phyloP scores from a whole-genome alignment of 1,140 invertebrate species.

The Acromyrmex charruanus region DNA sequence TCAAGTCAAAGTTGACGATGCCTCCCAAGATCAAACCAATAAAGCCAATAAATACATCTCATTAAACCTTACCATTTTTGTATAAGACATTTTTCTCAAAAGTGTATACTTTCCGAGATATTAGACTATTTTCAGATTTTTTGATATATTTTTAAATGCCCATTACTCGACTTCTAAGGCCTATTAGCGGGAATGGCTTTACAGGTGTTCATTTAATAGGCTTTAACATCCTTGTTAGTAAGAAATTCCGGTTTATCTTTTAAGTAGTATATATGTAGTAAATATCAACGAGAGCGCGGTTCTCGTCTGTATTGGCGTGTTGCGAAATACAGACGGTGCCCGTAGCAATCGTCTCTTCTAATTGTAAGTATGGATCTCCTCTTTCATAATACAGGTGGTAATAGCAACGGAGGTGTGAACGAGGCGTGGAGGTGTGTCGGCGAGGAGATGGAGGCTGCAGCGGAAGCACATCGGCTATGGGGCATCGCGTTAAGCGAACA shows the following conservation, averaged over 20 bases:
- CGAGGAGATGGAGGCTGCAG: conserved; percentile 95
- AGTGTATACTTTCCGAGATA: no score
- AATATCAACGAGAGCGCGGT: neutral
- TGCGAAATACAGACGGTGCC: neutral
- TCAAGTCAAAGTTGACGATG: no score
- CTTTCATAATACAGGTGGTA: conserved; percentile 85
- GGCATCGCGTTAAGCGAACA: conserved; percentile 94
- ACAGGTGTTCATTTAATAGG: no score
- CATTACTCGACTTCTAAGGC: no score
- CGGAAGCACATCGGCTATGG: conserved; percentile 94
- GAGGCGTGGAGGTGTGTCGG: conserved; percentile 96
- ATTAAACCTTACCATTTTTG: no score
- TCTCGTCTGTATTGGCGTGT: neutral
- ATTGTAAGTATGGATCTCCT: neutral
- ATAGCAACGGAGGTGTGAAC: conserved; percentile 93
- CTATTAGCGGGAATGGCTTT: no score
- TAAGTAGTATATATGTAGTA: neutral
- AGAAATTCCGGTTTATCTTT: neutral
- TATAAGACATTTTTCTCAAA: no score
- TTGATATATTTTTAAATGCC: no score
- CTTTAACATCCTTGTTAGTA: no score
- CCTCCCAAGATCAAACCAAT: no score
- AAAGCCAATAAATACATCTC: no score
- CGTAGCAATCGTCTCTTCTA: conserved; percentile 16
- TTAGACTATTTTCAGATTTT: no score